phyloP scores from a whole-genome alignment of 92 coral and sea anemone genomes.

The Plumapathes pennacea region DNA sequence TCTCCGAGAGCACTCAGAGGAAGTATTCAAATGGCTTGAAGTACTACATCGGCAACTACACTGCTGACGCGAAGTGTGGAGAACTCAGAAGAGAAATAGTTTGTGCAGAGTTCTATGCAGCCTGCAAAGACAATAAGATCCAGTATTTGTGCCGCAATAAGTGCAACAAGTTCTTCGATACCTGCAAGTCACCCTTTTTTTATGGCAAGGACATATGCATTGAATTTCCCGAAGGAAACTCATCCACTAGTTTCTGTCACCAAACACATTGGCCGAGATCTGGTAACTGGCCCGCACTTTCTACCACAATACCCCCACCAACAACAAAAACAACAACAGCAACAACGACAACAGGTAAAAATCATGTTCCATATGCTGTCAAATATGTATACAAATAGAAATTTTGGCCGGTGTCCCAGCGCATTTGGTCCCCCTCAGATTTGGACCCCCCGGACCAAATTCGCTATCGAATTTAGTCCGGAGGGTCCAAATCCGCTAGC shows the following conservation, averaged over 20 bases:
- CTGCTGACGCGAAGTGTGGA: background rate
- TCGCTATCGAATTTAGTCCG: too few relatives aligned
- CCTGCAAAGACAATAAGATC: slow-evolving; percentile 28
- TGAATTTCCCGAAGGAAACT: slow-evolving; percentile 53
- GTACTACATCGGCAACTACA: background rate
- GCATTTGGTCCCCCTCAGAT: too few relatives aligned
- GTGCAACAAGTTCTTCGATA: slow-evolving; percentile 46
- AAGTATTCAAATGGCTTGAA: background rate
- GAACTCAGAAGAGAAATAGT: slow-evolving; percentile 18
- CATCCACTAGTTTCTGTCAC: slow-evolving; percentile 15
- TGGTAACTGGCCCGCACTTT: slow-evolving; percentile 47
- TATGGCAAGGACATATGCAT: slow-evolving; percentile 49
- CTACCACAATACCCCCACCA: background rate
- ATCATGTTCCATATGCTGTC: too few relatives aligned
- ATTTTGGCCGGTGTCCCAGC: too few relatives aligned
- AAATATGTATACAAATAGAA: too few relatives aligned
- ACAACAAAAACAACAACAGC: background rate
- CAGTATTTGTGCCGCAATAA: slow-evolving; percentile 54
- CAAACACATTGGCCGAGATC: slow-evolving; percentile 73
- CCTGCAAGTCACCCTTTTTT: slow-evolving; percentile 35
- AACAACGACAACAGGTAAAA: background rate
- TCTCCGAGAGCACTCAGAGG: background rate
- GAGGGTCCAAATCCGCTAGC: too few relatives aligned
- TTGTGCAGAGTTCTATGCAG: slow-evolving; percentile 59
- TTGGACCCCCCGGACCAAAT: too few relatives aligned